phyloP scores from a whole-genome alignment of 2,113 vertebrate genomes.

The Daboia siamensis region DNA sequence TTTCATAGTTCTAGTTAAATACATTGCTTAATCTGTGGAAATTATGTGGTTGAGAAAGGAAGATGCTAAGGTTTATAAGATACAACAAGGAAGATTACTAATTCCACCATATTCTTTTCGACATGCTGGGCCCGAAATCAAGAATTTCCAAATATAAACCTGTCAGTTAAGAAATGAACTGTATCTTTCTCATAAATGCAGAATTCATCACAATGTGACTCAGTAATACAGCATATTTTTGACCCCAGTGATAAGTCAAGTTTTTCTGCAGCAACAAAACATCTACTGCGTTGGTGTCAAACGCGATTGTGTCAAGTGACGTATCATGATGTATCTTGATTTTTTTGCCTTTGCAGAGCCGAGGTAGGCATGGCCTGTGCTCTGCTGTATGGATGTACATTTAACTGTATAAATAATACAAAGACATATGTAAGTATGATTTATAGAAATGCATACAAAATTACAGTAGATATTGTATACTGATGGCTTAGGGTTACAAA shows the following conservation, averaged over 20 bases:
- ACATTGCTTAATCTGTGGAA: neutral
- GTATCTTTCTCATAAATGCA: neutral
- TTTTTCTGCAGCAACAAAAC: neutral
- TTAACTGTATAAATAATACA: neutral
- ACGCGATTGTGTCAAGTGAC: too few species aligned
- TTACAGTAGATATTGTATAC: neutral
- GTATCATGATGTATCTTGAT: too few species aligned
- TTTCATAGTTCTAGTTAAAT: neutral
- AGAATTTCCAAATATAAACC: neutral
- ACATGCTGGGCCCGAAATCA: neutral
- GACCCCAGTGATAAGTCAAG: neutral
- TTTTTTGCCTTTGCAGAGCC: too few species aligned
- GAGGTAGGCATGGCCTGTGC: too few species aligned
- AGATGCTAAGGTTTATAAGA: neutral
- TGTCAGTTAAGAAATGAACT: neutral
- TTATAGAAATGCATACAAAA: neutral
- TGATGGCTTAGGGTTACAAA: neutral
- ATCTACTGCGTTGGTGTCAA: neutral
- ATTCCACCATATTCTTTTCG: neutral
- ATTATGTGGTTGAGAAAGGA: neutral
- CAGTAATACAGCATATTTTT: neutral
- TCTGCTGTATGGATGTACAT: too few species aligned
- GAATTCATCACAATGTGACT: neutral
- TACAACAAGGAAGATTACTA: neutral
- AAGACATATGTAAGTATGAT: neutral